Conservation (phyloP, 2,797 vertebrate species). For the Zenarchopterus dispar region DNA sequence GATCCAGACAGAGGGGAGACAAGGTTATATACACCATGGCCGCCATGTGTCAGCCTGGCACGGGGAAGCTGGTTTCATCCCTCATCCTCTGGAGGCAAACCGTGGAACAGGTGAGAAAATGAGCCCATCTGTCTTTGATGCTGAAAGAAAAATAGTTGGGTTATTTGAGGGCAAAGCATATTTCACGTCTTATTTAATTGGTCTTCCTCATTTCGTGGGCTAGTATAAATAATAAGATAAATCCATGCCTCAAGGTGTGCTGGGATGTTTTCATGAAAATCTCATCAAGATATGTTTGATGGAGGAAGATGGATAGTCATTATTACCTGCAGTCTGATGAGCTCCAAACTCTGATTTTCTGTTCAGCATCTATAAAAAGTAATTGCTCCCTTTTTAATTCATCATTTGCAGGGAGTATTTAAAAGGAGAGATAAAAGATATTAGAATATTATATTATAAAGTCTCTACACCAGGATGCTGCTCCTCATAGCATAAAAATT, state of each 20-base stretch:
- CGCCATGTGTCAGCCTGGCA: slow-evolving; percentile 90
- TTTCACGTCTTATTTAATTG: slow-evolving; percentile 11
- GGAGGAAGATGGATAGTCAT: slow-evolving; percentile 29
- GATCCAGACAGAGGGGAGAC: slow-evolving; percentile 91
- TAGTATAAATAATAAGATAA: not conserved
- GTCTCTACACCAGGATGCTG: not conserved
- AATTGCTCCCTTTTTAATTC: slow-evolving; percentile 28
- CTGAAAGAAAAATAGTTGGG: not conserved
- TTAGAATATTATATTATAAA: not conserved
- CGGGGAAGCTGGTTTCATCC: slow-evolving; percentile 93
- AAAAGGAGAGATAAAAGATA: slow-evolving; percentile 8
- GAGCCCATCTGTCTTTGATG: not conserved
- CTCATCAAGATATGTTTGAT: slow-evolving; percentile 13
- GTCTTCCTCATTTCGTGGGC: not conserved
- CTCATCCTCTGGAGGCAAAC: slow-evolving; percentile 90
- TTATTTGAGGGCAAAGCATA: not conserved
- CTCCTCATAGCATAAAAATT: not conserved
- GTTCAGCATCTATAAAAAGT: slow-evolving; percentile 22
- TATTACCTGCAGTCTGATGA: slow-evolving; percentile 26
- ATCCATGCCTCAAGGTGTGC: not conserved
- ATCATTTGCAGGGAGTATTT: slow-evolving; percentile 12
- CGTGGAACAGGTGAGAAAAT: slow-evolving; percentile 88
- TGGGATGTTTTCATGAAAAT: slow-evolving; percentile 10
- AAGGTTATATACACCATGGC: slow-evolving; percentile 91
- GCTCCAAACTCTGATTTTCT: slow-evolving; percentile 16